These are phyloP conservation scores for Cerceris ruficornis DNA, from an alignment of 2,888 invertebrate genomes.

Conservation along the genomic window DNA sequence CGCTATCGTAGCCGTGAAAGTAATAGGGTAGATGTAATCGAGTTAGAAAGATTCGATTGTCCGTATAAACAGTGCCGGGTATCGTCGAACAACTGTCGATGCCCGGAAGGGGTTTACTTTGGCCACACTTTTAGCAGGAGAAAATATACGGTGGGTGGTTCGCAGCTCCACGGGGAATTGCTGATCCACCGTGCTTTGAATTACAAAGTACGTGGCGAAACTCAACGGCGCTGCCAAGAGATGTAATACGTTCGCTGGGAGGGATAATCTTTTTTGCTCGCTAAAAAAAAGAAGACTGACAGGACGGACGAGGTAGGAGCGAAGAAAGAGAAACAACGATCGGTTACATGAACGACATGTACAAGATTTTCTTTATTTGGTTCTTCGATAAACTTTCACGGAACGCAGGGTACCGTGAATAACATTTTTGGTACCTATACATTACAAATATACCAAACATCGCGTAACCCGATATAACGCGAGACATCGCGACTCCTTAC, in stretches of 20 bases:
- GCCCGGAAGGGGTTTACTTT: slow-evolving; percentile 71
- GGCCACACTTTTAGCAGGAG: slow-evolving; percentile 64
- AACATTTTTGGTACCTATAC: slow-evolving; percentile 33
- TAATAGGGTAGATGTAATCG: slow-evolving; percentile 74
- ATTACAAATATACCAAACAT: slow-evolving; percentile 44
- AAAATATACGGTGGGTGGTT: slow-evolving; percentile 46
- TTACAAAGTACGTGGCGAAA: slow-evolving; percentile 69
- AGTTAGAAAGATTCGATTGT: slow-evolving; percentile 78
- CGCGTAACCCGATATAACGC: neutral
- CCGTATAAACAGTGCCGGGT: slow-evolving; percentile 73
- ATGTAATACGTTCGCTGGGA: slow-evolving; percentile 35
- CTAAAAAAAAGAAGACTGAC: neutral
- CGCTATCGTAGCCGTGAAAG: slow-evolving; percentile 53
- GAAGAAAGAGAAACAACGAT: neutral
- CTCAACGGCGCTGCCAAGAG: slow-evolving; percentile 57
- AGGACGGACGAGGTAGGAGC: neutral
- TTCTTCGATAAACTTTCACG: slow-evolving; percentile 38
- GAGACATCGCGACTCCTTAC: neutral
- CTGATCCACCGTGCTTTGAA: slow-evolving; percentile 71
- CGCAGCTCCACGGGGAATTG: slow-evolving; percentile 31
- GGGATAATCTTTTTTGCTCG: neutral
- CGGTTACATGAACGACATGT: slow-evolving; percentile 10
- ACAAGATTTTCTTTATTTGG: slow-evolving; percentile 45
- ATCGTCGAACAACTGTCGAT: slow-evolving; percentile 62
- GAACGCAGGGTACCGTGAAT: slow-evolving; percentile 26